A percentile compares a stretch with the other conserved stretches of the same genome.
Evolutionary conservation across 1,140 invertebrate species (phyloP).

Genomic region (Papilio polytes): DNA sequence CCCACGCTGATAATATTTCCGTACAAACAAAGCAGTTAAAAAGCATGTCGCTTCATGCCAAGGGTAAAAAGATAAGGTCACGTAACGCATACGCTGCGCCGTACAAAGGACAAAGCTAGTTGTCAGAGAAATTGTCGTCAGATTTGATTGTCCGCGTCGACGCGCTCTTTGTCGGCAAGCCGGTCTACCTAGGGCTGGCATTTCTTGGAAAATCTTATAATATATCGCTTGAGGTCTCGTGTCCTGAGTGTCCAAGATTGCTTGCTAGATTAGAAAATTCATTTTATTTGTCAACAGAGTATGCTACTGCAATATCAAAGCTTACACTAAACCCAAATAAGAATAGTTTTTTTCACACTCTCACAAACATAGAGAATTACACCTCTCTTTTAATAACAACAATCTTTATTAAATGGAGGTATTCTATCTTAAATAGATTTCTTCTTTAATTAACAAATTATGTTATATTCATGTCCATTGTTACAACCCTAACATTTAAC

Average conservation of each 20-base stretch:
- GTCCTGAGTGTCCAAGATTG: not conserved
- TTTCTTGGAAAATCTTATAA: slow-evolving; percentile 1
- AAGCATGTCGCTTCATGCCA: slow-evolving; percentile 43
- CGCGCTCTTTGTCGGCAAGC: slow-evolving; percentile 69
- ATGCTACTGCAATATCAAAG: not conserved
- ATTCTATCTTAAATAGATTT: not conserved
- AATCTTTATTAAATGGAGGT: not conserved
- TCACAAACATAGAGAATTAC: too few relatives aligned
- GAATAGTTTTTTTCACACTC: too few relatives aligned
- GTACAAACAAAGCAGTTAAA: slow-evolving; percentile 41
- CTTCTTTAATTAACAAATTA: not conserved
- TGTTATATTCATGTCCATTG: not conserved
- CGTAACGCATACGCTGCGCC: slow-evolving; percentile 47
- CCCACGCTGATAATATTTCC: slow-evolving; percentile 39
- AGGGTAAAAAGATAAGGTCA: slow-evolving; percentile 51
- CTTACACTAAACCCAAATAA: too few relatives aligned
- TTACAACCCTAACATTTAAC: slow-evolving; percentile 27
- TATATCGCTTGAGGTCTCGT: not conserved
- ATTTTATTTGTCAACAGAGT: not conserved
- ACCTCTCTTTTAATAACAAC: too few relatives aligned
- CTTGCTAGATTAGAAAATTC: too few relatives aligned
- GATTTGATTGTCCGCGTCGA: slow-evolving; percentile 70
- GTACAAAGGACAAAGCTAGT: slow-evolving; percentile 62
- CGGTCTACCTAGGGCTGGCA: slow-evolving; percentile 1
- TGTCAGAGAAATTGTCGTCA: slow-evolving; percentile 65